Conservation (phyloP, 2,888 invertebrate genomes). For the Sinhomidia bicolor region DNA sequence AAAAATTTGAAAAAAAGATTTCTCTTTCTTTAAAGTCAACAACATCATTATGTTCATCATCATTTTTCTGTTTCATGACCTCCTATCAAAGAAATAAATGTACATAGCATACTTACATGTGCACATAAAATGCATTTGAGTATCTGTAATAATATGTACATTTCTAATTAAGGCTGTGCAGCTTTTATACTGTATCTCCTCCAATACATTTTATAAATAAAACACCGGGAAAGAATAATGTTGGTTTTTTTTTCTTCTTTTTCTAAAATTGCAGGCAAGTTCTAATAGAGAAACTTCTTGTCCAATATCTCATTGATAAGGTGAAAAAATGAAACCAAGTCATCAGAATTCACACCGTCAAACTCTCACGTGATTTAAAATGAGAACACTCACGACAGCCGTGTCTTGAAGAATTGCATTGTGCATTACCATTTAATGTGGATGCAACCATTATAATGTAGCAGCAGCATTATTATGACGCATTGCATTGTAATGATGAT, state of each 20-base stretch:
- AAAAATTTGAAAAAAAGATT: not conserved
- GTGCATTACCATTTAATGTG: slow-evolving; percentile 47
- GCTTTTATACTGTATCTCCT: not conserved
- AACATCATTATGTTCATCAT: not conserved
- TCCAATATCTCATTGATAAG: slow-evolving; percentile 61
- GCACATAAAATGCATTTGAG: not conserved
- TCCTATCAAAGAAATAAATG: not conserved
- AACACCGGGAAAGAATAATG: slow-evolving; percentile 26
- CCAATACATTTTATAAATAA: not conserved
- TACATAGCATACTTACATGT: not conserved
- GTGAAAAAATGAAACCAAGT: slow-evolving; percentile 67
- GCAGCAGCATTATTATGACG: not conserved
- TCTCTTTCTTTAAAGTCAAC: not conserved
- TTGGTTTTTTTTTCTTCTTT: slow-evolving; percentile 14
- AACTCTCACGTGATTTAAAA: slow-evolving; percentile 62
- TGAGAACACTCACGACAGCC: slow-evolving; percentile 69
- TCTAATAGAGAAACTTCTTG: slow-evolving; percentile 52
- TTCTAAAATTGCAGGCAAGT: not conserved
- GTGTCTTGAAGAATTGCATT: slow-evolving; percentile 19
- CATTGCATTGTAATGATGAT: slow-evolving; percentile 8
- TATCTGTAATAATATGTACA: not conserved
- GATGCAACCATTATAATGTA: not conserved
- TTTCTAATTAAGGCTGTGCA: not conserved
- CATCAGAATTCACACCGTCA: slow-evolving; percentile 72
- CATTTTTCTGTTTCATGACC: not conserved